Evolutionary conservation across 2,113 vertebrate genomes (phyloP).

Genomic region (Gopherus flavomarginatus): DNA sequence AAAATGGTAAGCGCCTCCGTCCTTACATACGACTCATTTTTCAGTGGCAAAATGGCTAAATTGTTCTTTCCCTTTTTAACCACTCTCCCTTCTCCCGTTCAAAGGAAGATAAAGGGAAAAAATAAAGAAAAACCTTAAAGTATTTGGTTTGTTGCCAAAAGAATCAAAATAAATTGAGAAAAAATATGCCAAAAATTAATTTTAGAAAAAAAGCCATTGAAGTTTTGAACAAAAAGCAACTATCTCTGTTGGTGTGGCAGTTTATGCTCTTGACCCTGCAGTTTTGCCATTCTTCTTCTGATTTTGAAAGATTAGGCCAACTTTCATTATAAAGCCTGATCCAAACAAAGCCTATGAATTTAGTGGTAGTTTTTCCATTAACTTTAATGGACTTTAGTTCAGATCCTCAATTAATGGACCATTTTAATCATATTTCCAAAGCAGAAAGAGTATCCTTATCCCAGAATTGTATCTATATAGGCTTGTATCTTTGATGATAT

Average conservation of each 20-base stretch:
- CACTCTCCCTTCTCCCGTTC: neutral
- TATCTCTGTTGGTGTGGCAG: neutral
- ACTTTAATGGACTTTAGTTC: neutral
- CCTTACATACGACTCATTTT: neutral
- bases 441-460: neutral
- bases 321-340: neutral
- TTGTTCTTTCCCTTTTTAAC: neutral
- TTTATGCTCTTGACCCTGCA: neutral
- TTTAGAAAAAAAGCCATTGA: slow-evolving; percentile 4
- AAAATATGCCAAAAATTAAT: slow-evolving; percentile 1
- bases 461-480: rapidly evolving
- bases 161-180: neutral
- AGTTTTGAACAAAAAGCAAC: neutral
- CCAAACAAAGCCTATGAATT: neutral
- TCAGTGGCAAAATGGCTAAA: neutral
- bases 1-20: neutral
- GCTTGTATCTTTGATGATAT: neutral
- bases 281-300: neutral
- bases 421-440: neutral
- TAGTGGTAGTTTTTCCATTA: neutral
- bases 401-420: neutral
- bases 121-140: neutral
- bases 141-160: neutral
- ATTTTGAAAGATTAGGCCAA: neutral
- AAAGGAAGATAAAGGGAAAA: neutral